Evolutionary conservation across 2,797 vertebrate genomes (phyloP), one percentile per base, ranked within the genome.

Genomic region (Trachops cirrhosus): DNA sequence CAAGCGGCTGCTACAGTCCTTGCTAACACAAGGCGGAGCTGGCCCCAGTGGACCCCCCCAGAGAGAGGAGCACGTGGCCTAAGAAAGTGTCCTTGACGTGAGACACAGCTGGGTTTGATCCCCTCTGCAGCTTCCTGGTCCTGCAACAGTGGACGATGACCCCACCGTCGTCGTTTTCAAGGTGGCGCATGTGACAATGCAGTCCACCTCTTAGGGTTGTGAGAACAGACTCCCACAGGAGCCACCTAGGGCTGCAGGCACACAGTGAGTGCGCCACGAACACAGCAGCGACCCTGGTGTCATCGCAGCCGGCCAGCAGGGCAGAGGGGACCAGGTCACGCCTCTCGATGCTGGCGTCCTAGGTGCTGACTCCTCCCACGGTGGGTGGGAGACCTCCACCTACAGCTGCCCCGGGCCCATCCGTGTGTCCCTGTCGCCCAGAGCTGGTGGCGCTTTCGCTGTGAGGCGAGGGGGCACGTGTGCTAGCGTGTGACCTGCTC

Each of bases 201-300:
- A 4, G 39, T 50, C 37, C n/a, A 5, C 82, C 18, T 32, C 48
- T 22, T 4, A 12, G 34, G 7, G 48, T 32, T 0, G 0, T 34
- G 39, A 52, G 48, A 70, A 21, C 44, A 21, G 12, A 5, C 10
- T 37, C 4, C 11, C 15, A 8, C 24, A 0, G 18, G 19, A 19
- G 19, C n/a, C 1, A 0, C 15, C 4, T 1, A 9, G n/a, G 6
- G 37, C 9, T 18, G 37, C 37, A 22, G 32, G 46, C 46, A 2
- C 1, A 3, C 16, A 19, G 37, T 5, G 71, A 41, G 22, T 11
- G 0, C 10, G 10, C 5, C 24, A 4, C 22, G 54, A 22, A 22
- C 22, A 18, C 50, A 37, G 44, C 3, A 0, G 10, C 19, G 14
- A 32, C 68, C 21, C 7, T 2, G 5, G 50, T 1, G 15, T 44